A percentile compares a stretch with the other conserved stretches of the same genome.
phyloP scores from a whole-genome alignment of 1,140 invertebrate genomes.

The Apolygus lucorum region DNA sequence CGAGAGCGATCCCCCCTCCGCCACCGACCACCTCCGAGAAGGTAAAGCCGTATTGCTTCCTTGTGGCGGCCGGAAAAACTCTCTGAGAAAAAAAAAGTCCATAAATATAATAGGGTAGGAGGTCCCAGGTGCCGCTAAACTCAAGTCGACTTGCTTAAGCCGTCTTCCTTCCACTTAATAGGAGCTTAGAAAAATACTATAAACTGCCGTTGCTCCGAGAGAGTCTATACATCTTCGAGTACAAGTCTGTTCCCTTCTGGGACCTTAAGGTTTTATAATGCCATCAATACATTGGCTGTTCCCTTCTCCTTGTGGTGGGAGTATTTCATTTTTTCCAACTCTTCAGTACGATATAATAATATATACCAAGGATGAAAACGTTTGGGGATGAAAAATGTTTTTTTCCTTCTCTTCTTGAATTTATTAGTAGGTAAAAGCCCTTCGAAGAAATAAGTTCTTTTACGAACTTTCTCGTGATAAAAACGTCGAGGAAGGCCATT shows the following conservation, averaged over 20 bases:
- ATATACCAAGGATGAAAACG: no score
- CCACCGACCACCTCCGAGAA: background rate
- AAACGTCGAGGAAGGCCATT: no score
- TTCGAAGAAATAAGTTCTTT: no score
- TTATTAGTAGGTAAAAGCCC: no score
- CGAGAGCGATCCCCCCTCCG: background rate
- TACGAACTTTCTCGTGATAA: no score
- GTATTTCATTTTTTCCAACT: no score
- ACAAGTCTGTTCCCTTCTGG: background rate
- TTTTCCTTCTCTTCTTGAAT: no score
- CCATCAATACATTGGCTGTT: conserved; percentile 15
- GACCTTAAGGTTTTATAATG: conserved; percentile 7
- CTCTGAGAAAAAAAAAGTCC: background rate
- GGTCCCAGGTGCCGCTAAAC: conserved; percentile 12
- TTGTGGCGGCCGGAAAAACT: background rate
- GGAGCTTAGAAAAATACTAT: conserved; percentile 18
- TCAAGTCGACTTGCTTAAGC: background rate
- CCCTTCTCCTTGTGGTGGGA: no score
- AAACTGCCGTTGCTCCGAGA: background rate
- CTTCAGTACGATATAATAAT: no score
- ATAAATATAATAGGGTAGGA: conserved; percentile 1
- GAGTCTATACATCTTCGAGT: background rate
- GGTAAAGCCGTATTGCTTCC: background rate
- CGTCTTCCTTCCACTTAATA: conserved; percentile 7
- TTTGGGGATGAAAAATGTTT: no score